A percentile compares a stretch with the other conserved stretches of the same genome.
Conservation (phyloP, 2,888 invertebrate genomes). For the Cactoblastis cactorum region DNA sequence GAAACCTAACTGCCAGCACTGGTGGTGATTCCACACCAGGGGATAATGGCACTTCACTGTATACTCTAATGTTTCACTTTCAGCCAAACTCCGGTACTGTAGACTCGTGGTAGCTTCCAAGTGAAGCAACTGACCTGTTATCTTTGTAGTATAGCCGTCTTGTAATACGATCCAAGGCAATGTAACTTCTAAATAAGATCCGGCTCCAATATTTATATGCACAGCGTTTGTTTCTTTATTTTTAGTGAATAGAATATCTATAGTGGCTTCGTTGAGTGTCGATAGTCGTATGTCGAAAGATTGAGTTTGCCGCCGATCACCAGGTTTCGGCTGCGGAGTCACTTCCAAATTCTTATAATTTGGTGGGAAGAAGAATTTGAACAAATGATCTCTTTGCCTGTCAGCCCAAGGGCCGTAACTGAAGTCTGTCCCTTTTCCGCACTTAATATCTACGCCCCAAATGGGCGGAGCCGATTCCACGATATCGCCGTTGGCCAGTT, state of each 20-base stretch:
- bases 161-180: slow-evolving; percentile 95
- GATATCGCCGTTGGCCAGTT: slow-evolving; percentile 94
- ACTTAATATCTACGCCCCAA: slow-evolving; percentile 97
- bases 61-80: slow-evolving; percentile 97
- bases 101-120: slow-evolving; percentile 97
- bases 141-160: slow-evolving; percentile 93
- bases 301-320: slow-evolving; percentile 92
- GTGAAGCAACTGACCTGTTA: slow-evolving; percentile 95
- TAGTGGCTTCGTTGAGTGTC: slow-evolving; percentile 94
- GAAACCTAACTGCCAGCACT: slow-evolving; percentile 94
- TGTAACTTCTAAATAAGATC: slow-evolving; percentile 97
- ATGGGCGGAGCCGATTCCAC: slow-evolving; percentile 96
- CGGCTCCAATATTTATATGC: slow-evolving; percentile 96
- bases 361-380: slow-evolving; percentile 97
- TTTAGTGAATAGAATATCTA: slow-evolving; percentile 98
- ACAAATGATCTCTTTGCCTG: slow-evolving; percentile 95
- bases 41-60: slow-evolving; percentile 94
- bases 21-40: slow-evolving; percentile 96
- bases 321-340: slow-evolving; percentile 90
- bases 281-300: slow-evolving; percentile 95
- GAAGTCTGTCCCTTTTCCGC: slow-evolving; percentile 96
- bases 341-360: slow-evolving; percentile 89
- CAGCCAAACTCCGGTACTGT: slow-evolving; percentile 93
- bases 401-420: slow-evolving; percentile 99
- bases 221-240: slow-evolving; percentile 96